Evolutionary conservation across 2,888 invertebrate genomes (phyloP).

Genomic region (Orthonychiurus folsomi): DNA sequence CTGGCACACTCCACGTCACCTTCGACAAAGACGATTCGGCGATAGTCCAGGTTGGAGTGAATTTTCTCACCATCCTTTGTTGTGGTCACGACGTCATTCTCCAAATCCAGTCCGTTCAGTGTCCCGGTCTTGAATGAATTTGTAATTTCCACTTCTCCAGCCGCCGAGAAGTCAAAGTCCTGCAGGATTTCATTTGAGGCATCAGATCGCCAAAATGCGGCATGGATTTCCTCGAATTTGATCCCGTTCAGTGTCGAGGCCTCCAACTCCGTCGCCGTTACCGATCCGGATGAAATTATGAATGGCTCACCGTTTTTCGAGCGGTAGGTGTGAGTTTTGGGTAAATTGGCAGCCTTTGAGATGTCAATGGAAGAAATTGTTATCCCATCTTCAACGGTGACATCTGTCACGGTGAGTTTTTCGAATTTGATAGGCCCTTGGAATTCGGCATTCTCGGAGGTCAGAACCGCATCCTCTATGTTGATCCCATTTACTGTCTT

Average conservation of each 20-base stretch:
- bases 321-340: constrained; percentile 23
- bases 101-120: constrained; percentile 20
- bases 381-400: constrained; percentile 15
- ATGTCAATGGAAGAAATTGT: constrained; percentile 23
- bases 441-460: constrained; percentile 17
- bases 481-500: constrained; percentile 21
- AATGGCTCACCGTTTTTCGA: constrained; percentile 10
- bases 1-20: constrained; percentile 19
- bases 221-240: constrained; percentile 12
- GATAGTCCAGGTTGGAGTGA: constrained; percentile 12
- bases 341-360: constrained; percentile 16
- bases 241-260: constrained; percentile 16
- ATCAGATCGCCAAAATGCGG: constrained; percentile 22
- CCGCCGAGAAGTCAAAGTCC: constrained; percentile 17
- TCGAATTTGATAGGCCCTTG: constrained; percentile 23
- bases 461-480: constrained; percentile 15
- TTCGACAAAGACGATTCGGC: constrained; percentile 12
- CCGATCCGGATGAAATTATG: constrained; percentile 13
- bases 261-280: constrained; percentile 12
- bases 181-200: constrained; percentile 17
- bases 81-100: constrained; percentile 19
- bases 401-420: constrained; percentile 17
- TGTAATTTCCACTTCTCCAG: constrained; percentile 11
- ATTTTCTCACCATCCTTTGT: constrained; percentile 1
- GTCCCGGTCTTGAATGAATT: constrained; percentile 18